A percentile compares a stretch with the other conserved stretches of the same genome.
Evolutionary conservation across 2,888 invertebrate species (phyloP).

Genomic region (Trilocha varians): DNA sequence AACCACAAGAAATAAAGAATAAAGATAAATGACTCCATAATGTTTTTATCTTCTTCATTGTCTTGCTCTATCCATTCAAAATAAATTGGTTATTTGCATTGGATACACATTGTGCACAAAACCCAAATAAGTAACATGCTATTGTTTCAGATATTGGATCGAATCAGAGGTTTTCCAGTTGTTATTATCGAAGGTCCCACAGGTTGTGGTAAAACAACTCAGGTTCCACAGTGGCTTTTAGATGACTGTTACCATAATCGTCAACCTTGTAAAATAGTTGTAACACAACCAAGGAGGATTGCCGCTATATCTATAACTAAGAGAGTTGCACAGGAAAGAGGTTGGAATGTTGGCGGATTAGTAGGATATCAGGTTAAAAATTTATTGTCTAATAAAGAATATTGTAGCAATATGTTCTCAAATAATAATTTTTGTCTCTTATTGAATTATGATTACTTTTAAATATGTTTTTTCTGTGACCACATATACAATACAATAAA

Average conservation of each 20-base stretch:
- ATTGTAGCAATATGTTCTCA: neutral
- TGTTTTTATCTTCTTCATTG: neutral
- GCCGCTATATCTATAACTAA: constrained; percentile 93
- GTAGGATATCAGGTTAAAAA: constrained; percentile 88
- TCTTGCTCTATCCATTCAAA: too few relatives aligned
- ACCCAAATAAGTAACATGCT: neutral
- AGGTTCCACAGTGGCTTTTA: constrained; percentile 94
- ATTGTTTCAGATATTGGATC: constrained; percentile 75
- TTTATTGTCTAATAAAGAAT: neutral
- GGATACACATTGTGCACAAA: too few relatives aligned
- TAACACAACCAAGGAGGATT: constrained; percentile 95
- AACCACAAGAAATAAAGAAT: too few relatives aligned
- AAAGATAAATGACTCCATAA: constrained; percentile 1
- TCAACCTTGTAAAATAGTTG: constrained; percentile 86
- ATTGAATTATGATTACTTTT: neutral
- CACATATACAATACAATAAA: too few relatives aligned
- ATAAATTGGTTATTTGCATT: too few relatives aligned
- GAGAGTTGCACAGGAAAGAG: constrained; percentile 86
- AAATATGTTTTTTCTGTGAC: too few relatives aligned
- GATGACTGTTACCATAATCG: constrained; percentile 79
- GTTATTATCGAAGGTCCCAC: constrained; percentile 93
- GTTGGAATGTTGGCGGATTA: constrained; percentile 85
- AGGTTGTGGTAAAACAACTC: constrained; percentile 93
- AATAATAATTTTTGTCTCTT: neutral
- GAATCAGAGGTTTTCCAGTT: constrained; percentile 80